Percentiles rank a stretch among this genome's conserved stretches.
Conservation (phyloP, 1,140 invertebrate species). For the Zophobas morio region DNA sequence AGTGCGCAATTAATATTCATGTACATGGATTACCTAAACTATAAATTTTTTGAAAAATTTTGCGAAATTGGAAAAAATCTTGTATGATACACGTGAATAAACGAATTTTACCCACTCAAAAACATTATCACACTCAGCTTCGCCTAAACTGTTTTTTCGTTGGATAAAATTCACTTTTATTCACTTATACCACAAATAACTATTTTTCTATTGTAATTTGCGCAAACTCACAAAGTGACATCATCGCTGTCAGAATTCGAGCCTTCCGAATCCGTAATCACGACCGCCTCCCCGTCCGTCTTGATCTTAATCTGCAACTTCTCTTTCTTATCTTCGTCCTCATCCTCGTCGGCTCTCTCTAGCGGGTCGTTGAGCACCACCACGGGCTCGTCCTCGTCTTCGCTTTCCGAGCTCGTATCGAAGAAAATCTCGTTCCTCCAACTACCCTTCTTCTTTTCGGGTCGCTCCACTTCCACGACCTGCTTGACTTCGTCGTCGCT, state of each 20-base stretch:
- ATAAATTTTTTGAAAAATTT: too few relatives aligned
- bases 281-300: not conserved
- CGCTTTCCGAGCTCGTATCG: not conserved
- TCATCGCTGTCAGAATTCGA: constrained; percentile 25
- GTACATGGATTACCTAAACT: too few relatives aligned
- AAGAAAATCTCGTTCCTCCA: not conserved
- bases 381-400: not conserved
- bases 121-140: too few relatives aligned
- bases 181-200: too few relatives aligned
- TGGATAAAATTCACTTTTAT: too few relatives aligned
- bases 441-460: not conserved
- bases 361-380: not conserved
- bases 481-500: not conserved
- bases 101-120: too few relatives aligned
- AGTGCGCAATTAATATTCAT: too few relatives aligned
- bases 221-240: constrained; percentile 6
- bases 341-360: not conserved
- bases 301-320: not conserved
- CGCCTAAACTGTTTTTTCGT: too few relatives aligned
- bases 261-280: constrained; percentile 7
- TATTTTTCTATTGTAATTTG: not conserved
- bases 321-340: constrained; percentile 1
- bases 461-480: too few relatives aligned
- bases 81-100: too few relatives aligned
- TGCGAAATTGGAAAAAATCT: too few relatives aligned